Conservation (phyloP, 2,797 vertebrate genomes). For the Sciaenops ocellatus region DNA sequence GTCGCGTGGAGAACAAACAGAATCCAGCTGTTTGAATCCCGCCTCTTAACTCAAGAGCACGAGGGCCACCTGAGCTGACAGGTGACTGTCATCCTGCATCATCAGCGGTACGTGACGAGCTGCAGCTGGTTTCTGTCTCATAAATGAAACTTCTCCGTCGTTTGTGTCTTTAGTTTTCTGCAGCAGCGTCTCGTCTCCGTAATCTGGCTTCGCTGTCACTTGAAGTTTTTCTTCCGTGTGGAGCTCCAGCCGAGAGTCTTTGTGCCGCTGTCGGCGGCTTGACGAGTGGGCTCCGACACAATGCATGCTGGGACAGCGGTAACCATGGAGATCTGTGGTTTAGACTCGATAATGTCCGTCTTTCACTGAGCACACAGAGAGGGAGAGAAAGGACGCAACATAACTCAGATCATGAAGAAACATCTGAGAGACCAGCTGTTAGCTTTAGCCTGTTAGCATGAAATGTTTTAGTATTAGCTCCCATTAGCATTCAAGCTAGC, state of each 20-base stretch:
- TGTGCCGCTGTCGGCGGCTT: constrained; percentile 58
- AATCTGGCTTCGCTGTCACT: neutral
- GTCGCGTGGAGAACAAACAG: too few relatives aligned
- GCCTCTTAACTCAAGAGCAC: too few relatives aligned
- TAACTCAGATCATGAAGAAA: constrained; percentile 17
- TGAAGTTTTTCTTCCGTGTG: constrained; percentile 12
- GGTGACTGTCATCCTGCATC: too few relatives aligned
- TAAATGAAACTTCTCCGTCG: neutral
- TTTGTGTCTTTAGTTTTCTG: neutral
- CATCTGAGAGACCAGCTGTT: neutral
- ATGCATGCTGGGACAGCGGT: constrained; percentile 65
- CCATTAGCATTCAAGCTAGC: too few relatives aligned
- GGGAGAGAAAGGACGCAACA: constrained; percentile 8
- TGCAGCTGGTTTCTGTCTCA: too few relatives aligned
- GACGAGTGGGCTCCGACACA: constrained; percentile 51
- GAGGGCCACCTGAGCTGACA: too few relatives aligned
- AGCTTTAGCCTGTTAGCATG: too few relatives aligned
- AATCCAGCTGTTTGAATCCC: too few relatives aligned
- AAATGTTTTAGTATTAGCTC: too few relatives aligned
- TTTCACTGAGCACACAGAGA: constrained; percentile 22
- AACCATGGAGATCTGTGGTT: constrained; percentile 69
- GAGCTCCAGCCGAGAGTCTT: constrained; percentile 42
- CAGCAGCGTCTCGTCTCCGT: constrained; percentile 9
- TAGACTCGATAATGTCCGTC: constrained; percentile 42
- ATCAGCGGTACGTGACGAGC: too few relatives aligned